Evolutionary conservation across 2,888 invertebrate genomes (phyloP).

Genomic region (Trissolcus brochymenae): DNA sequence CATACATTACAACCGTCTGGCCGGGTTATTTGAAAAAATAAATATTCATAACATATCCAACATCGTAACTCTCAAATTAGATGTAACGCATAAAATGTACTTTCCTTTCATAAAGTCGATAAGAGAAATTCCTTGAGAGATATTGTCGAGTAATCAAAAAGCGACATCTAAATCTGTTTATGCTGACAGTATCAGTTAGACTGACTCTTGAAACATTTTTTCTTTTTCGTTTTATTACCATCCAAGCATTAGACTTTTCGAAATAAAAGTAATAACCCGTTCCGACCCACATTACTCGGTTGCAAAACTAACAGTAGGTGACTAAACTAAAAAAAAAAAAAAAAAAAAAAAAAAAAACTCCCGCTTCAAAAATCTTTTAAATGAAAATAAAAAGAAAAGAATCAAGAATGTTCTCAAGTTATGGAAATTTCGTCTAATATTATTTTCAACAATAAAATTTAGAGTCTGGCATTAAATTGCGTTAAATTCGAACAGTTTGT

Average conservation of each 20-base stretch:
- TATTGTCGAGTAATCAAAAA: conserved; percentile 22
- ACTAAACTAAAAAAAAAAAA: too few relatives aligned
- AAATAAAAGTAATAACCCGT: too few relatives aligned
- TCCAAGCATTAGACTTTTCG: too few relatives aligned
- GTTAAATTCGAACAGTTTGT: neutral
- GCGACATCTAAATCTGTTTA: conserved; percentile 19
- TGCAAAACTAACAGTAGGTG: too few relatives aligned
- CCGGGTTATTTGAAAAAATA: conserved; percentile 12
- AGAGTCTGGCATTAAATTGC: conserved; percentile 11
- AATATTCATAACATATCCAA: conserved; percentile 30
- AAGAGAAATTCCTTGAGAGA: conserved; percentile 23
- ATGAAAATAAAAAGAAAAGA: neutral
- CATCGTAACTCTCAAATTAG: conserved; percentile 18
- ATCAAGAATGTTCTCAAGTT: neutral
- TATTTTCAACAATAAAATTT: neutral
- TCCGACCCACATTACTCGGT: too few relatives aligned
- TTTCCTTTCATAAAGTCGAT: conserved; percentile 20
- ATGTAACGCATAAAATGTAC: conserved; percentile 33
- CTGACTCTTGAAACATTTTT: too few relatives aligned
- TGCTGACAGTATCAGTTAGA: conserved; percentile 23
- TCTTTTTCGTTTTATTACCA: too few relatives aligned
- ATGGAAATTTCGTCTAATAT: neutral
- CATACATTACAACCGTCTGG: conserved; percentile 6
- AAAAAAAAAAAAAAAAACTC: too few relatives aligned
- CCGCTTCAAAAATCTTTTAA: too few relatives aligned